phyloP scores from a whole-genome alignment of 2,113 vertebrate genomes.

The Lathamus discolor region DNA sequence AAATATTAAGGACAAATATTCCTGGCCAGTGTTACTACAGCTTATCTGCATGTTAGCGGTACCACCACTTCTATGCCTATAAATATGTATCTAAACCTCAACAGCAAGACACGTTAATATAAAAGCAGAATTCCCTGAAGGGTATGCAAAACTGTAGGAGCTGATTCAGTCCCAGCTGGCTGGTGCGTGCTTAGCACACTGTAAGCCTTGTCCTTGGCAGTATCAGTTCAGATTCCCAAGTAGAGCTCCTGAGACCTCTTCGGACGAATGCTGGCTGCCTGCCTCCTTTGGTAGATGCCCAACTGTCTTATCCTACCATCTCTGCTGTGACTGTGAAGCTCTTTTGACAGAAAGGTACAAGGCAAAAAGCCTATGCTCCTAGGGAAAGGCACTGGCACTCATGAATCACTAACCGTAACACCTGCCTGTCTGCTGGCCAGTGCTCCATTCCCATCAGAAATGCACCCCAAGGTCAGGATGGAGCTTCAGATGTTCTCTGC shows the following conservation, averaged over 20 bases:
- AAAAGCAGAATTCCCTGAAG: neutral
- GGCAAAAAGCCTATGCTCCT: neutral
- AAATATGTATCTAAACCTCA: neutral
- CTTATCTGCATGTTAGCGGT: neutral
- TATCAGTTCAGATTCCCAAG: rapidly evolving
- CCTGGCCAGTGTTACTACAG: neutral
- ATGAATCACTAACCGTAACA: rapidly evolving
- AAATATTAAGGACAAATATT: neutral
- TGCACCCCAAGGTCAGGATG: neutral
- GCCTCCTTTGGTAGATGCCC: neutral
- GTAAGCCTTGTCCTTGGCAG: neutral
- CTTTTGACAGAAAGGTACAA: neutral
- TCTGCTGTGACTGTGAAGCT: neutral
- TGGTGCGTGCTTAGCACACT: rapidly evolving
- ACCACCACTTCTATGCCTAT: neutral
- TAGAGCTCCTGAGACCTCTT: neutral
- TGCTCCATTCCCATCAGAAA: neutral
- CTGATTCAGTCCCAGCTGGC: rapidly evolving
- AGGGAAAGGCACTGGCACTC: neutral
- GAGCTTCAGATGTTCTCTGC: neutral
- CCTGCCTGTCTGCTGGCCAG: rapidly evolving
- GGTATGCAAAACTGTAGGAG: neutral
- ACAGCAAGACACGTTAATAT: rapidly evolving
- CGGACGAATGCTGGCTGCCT: rapidly evolving
- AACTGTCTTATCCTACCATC: neutral